Evolutionary conservation across 2,113 vertebrate genomes (phyloP).

Genomic region (Erythrolamprus reginae): DNA sequence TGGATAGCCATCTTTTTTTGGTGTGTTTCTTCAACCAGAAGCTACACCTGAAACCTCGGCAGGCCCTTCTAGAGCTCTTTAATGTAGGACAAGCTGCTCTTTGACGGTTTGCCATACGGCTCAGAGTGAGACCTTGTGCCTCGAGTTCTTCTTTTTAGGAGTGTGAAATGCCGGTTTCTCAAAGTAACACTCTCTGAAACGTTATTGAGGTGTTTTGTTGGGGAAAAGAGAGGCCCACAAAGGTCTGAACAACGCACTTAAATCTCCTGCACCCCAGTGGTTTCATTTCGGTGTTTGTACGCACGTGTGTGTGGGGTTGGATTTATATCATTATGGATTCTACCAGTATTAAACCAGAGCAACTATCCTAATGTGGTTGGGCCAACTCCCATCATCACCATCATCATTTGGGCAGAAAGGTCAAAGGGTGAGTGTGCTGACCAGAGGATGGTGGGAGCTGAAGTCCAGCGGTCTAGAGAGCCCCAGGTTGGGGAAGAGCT

Average conservation of each 20-base stretch:
- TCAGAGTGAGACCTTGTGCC: neutral
- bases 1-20: neutral
- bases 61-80: neutral
- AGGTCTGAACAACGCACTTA: neutral
- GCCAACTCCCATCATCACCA: neutral
- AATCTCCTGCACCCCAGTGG: neutral
- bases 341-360: neutral
- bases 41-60: neutral
- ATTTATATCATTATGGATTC: neutral
- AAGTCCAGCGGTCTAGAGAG: neutral
- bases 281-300: neutral
- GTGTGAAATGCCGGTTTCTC: neutral
- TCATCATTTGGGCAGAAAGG: neutral
- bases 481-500: neutral
- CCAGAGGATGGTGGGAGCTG: neutral
- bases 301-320: neutral
- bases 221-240: neutral
- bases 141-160: neutral
- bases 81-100: neutral
- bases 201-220: neutral
- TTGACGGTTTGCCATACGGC: neutral
- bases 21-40: neutral
- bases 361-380: neutral
- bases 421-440: neutral
- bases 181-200: neutral